Evolutionary conservation across 2,113 vertebrate genomes (phyloP).

Genomic region (Nematolebias whitei): DNA sequence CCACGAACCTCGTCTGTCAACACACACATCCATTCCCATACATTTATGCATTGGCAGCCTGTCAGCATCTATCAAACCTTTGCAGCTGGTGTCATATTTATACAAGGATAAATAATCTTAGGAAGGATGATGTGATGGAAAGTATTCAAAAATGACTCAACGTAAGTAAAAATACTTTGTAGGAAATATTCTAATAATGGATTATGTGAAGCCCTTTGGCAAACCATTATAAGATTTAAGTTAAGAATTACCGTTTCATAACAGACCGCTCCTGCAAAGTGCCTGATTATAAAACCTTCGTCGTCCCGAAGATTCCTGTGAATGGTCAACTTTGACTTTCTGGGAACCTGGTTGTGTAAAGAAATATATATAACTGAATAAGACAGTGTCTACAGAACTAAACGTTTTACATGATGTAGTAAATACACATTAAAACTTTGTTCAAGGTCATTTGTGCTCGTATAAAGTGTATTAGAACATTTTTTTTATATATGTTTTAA

Average conservation of each 20-base stretch:
- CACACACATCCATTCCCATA: conserved; percentile 14
- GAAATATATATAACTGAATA: conserved; percentile 1
- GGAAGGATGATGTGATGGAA: neutral
- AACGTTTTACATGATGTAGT: neutral
- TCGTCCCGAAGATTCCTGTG: conserved; percentile 96
- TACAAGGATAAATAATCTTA: neutral
- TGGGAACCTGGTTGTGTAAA: conserved; percentile 85
- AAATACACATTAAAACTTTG: neutral
- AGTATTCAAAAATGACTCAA: neutral
- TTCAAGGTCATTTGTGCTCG: neutral
- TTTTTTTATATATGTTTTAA: neutral
- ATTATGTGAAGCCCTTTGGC: neutral
- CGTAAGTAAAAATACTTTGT: neutral
- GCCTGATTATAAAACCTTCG: conserved; percentile 95
- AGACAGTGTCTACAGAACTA: no score
- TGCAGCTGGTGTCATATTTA: neutral
- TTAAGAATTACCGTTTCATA: conserved; percentile 91
- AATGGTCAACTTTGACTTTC: conserved; percentile 94
- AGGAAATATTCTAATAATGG: neutral
- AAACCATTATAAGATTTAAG: neutral
- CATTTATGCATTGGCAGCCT: conserved; percentile 6
- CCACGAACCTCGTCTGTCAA: conserved; percentile 93
- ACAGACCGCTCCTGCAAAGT: conserved; percentile 98
- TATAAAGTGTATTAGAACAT: conserved; percentile 2
- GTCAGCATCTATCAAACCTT: neutral